Base-by-base conservation (phyloP, 2,113 vertebrate genomes). In the Semicossyphus pulcher region DNA sequence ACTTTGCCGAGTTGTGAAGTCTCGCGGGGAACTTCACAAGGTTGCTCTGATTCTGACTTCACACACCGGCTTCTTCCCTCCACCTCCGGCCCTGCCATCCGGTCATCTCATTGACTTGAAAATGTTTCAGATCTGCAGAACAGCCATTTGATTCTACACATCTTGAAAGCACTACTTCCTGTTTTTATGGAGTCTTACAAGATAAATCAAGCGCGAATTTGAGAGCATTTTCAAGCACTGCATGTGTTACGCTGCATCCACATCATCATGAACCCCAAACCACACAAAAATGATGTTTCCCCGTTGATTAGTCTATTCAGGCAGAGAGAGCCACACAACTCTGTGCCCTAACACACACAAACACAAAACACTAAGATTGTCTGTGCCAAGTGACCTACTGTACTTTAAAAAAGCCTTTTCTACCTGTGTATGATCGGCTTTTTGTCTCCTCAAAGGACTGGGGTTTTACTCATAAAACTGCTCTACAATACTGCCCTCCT, bases 401-500 rank as follows among this genome's bases (percentile, higher is more conserved):
- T 37, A 3, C 21, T 54, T 45, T 58, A 52, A 44, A 21, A 37
- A 66, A 51, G 5, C 18, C 3, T 4, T 60, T 66, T 65, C 10
- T 51, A 21, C 68, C 32, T 8, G 18, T 72, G 62, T 34, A 18
- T 5, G 0, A 58, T 39, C 51, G 70, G 34, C 36, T 54, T 49
- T 28, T 20, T 47, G 47, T 76, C 47, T 51, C 52, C 29, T 10
- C 0, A 20, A 63, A 42, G n/a, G 29, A 41, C 66, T 41, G 60
- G 56, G 63, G 20, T 78, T 66, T 75, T 32, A 61, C 58, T 76
- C 53, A 66, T 62, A 31, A 32, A 23, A 57, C 65, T 68, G 66
- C 79, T 78, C 70, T 48, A 59, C 51, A 32, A 53, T 53, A 88
- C 78, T 69, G 68, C 83, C 78, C 78, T 87, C 65, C 54, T 56